Percentiles rank a stretch among this genome's conserved stretches.
Evolutionary conservation across 2,113 vertebrate genomes (phyloP).

Genomic region (Myrmecophaga tridactyla): DNA sequence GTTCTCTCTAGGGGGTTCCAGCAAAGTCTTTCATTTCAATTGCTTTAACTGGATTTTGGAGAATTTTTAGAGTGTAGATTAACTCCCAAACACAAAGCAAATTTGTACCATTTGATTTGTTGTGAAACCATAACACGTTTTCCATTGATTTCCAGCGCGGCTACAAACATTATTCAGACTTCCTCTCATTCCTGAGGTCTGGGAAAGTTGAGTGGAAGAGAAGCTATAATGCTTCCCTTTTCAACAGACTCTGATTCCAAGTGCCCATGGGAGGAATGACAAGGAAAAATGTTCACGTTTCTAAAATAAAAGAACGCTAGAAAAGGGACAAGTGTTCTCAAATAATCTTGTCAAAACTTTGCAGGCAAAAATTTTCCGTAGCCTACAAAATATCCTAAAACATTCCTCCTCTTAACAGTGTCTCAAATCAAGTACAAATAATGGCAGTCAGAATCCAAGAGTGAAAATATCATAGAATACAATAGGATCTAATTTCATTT

Average conservation of each 20-base stretch:
- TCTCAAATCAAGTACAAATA: background rate
- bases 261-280: background rate
- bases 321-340: background rate
- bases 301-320: background rate
- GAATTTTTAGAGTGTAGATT: slow-evolving; percentile 37
- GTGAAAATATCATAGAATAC: background rate
- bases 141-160: slow-evolving; percentile 40
- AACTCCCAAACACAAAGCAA: slow-evolving; percentile 48
- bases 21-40: slow-evolving; percentile 23
- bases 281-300: background rate
- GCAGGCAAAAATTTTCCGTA: background rate
- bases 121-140: slow-evolving; percentile 25
- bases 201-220: background rate
- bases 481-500: background rate
- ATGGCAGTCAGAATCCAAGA: background rate
- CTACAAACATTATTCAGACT: slow-evolving; percentile 34
- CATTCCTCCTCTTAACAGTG: background rate
- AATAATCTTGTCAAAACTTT: background rate
- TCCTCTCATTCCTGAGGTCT: background rate
- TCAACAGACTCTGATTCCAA: background rate
- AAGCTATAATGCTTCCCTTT: background rate
- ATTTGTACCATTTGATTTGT: slow-evolving; percentile 43
- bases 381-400: background rate
- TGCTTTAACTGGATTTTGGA: slow-evolving; percentile 16
- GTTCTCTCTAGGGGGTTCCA: slow-evolving; percentile 21